phyloP scores from a whole-genome alignment of 2,888 invertebrate genomes.

The Calameuta filiformis region DNA sequence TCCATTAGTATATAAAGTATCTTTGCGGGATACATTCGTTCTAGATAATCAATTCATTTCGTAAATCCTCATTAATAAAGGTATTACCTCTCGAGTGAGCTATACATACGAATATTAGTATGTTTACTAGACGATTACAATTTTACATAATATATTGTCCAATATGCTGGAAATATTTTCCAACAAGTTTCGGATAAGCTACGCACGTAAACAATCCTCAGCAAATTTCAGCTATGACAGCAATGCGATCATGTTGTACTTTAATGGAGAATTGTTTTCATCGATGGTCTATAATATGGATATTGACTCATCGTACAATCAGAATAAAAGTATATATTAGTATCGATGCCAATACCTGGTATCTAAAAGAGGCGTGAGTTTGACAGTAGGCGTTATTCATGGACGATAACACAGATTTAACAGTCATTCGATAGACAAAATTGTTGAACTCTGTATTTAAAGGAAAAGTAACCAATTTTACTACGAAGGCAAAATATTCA shows the following conservation, averaged over 20 bases:
- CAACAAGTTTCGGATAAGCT: background rate
- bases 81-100: slow-evolving; percentile 31
- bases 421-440: background rate
- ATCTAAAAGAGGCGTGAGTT: background rate
- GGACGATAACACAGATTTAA: background rate
- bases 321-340: background rate
- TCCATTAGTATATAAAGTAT: background rate
- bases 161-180: slow-evolving; percentile 24
- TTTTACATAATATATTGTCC: slow-evolving; percentile 53
- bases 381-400: background rate
- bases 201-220: background rate
- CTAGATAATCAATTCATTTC: no score
- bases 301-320: background rate
- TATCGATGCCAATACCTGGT: background rate
- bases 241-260: background rate
- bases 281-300: background rate
- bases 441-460: background rate
- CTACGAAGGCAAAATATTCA: background rate
- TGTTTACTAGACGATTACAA: slow-evolving; percentile 41
- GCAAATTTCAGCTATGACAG: background rate
- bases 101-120: slow-evolving; percentile 39
- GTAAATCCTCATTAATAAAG: background rate
- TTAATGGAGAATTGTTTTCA: background rate
- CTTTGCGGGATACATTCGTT: background rate
- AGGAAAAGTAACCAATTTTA: background rate